Base-by-base conservation (phyloP, 2,888 invertebrate genomes). In the Unio pictorum region DNA sequence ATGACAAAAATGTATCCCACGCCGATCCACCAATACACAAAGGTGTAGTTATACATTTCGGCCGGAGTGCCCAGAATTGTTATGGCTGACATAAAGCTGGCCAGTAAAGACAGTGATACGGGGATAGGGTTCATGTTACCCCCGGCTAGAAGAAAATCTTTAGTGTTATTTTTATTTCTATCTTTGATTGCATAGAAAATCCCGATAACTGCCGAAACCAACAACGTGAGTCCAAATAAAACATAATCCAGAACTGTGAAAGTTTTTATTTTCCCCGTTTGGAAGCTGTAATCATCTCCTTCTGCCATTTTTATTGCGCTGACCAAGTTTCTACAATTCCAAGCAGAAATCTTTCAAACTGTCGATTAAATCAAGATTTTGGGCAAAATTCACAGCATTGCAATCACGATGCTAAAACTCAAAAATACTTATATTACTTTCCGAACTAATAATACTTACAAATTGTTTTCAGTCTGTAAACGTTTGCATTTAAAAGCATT, bases 21-120 rank as follows among this genome's bases (percentile, higher is more conserved):
- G 1, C 84, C 83, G 26, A 88, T 87, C 75, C 84, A 83, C 73
- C 76, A 78, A 68, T 88, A 89, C 82, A 87, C 85, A n/a, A 88
- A 86, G 11, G 87, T 87, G 68, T 83, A 88, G 69, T 82, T 81
- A 75, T 89, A 89, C 80, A 88, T 86, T 76, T 89, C 89, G 8
- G 86, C 84, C 28, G 89, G 88, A 7, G 85, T 86, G 8, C 89
- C 89, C 17, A 89, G 83, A 61, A 89, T 71, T 8, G 89, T 89
- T 55, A 89, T 88, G 69, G 89, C 89, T 34, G 88, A 88, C 89
- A 89, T 89, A 76, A 89, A 89, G 73, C 86, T 87, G 54, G 89
- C 89, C 59, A 89, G 78, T 61, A 89, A 77, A n/a, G 89, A 89
- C 74, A 89, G 74, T 0, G 88, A 80, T n/a, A 89, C 88, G 0